phyloP scores from a whole-genome alignment of 1,140 invertebrate species.

The Archivesica marissinica region DNA sequence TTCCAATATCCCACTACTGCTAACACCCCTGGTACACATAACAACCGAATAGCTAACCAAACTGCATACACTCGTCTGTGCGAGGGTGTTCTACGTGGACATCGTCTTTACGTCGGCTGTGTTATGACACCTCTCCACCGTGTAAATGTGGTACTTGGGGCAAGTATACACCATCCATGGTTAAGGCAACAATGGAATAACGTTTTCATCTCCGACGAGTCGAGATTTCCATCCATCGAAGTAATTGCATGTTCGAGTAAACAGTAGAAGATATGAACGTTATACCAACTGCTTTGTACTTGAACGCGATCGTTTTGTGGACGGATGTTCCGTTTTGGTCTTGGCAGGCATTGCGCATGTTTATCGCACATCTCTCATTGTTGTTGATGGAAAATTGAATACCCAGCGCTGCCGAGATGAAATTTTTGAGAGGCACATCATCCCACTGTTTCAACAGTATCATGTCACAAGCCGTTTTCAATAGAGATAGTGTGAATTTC shows the following conservation, averaged over 20 bases:
- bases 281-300: neutral
- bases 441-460: slow-evolving; percentile 9
- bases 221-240: slow-evolving; percentile 7
- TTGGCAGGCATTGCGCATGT: too few relatives aligned
- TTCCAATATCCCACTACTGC: neutral
- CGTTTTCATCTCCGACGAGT: slow-evolving; percentile 11
- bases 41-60: slow-evolving; percentile 20
- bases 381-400: neutral
- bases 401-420: neutral
- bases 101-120: neutral
- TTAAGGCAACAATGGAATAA: slow-evolving; percentile 8
- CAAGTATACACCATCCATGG: neutral
- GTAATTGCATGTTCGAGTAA: neutral
- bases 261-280: neutral
- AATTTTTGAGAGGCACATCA: neutral
- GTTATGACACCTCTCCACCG: too few relatives aligned
- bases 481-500: slow-evolving; percentile 19
- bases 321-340: too few relatives aligned
- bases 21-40: slow-evolving; percentile 10
- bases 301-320: too few relatives aligned
- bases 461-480: slow-evolving; percentile 26
- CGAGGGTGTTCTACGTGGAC: slow-evolving; percentile 17
- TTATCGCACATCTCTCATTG: slow-evolving; percentile 5
- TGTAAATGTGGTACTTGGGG: neutral
- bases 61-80: slow-evolving; percentile 8